These are phyloP conservation scores for Gnathonemus longibarbis DNA, from an alignment of 2,113 vertebrate species.

Conservation along the genomic window DNA sequence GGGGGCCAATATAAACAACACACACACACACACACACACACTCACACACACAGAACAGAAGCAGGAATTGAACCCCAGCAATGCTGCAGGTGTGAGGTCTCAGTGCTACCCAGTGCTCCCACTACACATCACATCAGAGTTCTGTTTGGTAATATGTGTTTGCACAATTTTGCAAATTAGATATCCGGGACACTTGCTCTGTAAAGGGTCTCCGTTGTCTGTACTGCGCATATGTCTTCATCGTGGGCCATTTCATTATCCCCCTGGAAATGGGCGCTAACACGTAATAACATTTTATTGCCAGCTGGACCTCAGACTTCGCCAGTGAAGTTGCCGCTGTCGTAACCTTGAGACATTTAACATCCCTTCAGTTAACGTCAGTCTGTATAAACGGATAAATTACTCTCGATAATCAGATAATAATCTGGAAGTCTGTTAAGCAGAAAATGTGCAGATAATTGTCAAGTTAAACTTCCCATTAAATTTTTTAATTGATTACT, in stretches of 20 bases:
- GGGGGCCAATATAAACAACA: background rate
- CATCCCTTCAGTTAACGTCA: background rate
- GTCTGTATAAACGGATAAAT: background rate
- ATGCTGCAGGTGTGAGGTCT: background rate
- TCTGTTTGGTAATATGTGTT: background rate
- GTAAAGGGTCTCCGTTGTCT: background rate
- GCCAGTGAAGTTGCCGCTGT: background rate
- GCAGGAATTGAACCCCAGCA: background rate
- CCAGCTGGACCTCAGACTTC: background rate
- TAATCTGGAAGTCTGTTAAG: slow-evolving; percentile 8
- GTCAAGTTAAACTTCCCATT: background rate
- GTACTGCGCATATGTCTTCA: background rate
- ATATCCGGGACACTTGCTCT: background rate
- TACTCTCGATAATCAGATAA: slow-evolving; percentile 10
- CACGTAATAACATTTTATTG: background rate
- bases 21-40: background rate
- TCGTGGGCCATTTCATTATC: background rate
- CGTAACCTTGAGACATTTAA: background rate
- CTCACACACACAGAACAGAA: background rate
- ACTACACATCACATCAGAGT: background rate
- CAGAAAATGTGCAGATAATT: slow-evolving; percentile 12
- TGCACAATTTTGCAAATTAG: background rate
- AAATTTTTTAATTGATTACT: slow-evolving; percentile 2
- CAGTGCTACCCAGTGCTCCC: background rate
- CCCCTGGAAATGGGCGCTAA: background rate